Conservation (phyloP, 2,113 vertebrate species). For the Benitochromis conjunctus region DNA sequence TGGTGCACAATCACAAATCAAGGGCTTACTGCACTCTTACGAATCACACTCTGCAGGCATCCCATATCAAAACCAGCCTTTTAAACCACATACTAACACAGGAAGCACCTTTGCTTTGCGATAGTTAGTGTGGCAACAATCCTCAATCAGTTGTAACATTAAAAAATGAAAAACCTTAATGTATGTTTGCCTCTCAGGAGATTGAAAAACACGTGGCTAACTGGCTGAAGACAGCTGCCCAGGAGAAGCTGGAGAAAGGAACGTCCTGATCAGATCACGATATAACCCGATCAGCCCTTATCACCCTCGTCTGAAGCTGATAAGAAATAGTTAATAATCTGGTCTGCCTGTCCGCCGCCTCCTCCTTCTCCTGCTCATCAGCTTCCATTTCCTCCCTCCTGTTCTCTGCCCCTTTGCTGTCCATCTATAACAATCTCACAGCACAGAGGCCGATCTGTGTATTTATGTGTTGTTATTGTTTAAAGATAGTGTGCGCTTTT, state of each 20-base stretch:
- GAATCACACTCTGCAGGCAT: background rate
- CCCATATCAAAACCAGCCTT: background rate
- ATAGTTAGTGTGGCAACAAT: background rate
- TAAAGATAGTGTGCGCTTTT: background rate
- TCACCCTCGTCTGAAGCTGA: conserved; percentile 5
- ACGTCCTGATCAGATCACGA: background rate
- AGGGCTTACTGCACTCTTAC: background rate
- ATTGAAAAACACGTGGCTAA: conserved; percentile 56
- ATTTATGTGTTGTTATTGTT: background rate
- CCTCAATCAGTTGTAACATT: background rate
- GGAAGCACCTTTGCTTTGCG: background rate
- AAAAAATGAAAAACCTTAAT: background rate
- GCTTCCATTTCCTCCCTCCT: background rate
- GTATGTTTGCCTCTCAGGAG: conserved; percentile 41
- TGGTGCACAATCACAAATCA: background rate
- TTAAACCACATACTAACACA: background rate
- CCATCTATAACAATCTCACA: background rate
- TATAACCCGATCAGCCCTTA: conserved; percentile 20
- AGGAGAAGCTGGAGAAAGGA: background rate
- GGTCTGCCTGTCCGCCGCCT: background rate
- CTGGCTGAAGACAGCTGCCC: conserved; percentile 67
- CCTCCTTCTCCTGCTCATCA: background rate
- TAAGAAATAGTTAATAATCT: conserved; percentile 17
- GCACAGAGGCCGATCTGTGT: background rate
- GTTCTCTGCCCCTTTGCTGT: background rate